These are phyloP conservation scores for Cervus canadensis DNA, from an alignment of 2,113 vertebrate species.

Conservation along the genomic window DNA sequence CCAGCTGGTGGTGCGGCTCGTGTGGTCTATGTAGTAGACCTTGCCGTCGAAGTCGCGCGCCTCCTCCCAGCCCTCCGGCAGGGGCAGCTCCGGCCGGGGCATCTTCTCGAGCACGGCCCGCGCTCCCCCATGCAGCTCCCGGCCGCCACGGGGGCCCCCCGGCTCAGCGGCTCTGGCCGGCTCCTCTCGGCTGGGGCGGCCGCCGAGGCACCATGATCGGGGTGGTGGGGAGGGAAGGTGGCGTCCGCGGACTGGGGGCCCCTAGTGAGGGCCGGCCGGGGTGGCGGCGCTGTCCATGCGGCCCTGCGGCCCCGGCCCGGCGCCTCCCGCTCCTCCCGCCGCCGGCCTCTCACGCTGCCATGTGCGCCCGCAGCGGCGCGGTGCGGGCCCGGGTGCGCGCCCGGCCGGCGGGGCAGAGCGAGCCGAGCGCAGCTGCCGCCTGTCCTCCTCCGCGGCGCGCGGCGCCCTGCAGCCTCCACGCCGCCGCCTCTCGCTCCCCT, in stretches of 20 bases:
- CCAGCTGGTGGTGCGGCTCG: constrained; percentile 94
- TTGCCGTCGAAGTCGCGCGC: constrained; percentile 96
- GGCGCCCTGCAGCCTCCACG: constrained; percentile 11
- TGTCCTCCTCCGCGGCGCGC: constrained; percentile 46
- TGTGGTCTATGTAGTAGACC: constrained; percentile 96
- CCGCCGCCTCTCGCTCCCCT: neutral
- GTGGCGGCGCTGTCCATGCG: constrained; percentile 62
- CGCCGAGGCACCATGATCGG: constrained; percentile 55
- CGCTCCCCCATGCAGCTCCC: constrained; percentile 80
- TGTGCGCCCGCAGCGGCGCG: constrained; percentile 53
- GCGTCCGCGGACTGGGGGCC: constrained; percentile 27
- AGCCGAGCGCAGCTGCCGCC: constrained; percentile 44
- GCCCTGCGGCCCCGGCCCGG: constrained; percentile 49
- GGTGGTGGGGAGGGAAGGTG: neutral
- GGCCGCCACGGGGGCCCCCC: constrained; percentile 18
- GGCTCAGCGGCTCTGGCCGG: constrained; percentile 45
- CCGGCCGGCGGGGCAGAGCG: constrained; percentile 42
- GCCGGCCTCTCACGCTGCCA: constrained; percentile 63
- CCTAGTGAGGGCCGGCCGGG: constrained; percentile 38
- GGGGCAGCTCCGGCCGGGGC: constrained; percentile 96
- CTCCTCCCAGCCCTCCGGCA: constrained; percentile 97
- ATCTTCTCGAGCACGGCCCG: constrained; percentile 88
- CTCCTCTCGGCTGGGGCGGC: neutral
- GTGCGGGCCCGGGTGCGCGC: constrained; percentile 46
- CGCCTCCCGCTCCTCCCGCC: constrained; percentile 33